Percentiles rank a stretch among this genome's conserved stretches.
Conservation (phyloP, 2,888 invertebrate genomes). For the Cecidostiba fungosa region DNA sequence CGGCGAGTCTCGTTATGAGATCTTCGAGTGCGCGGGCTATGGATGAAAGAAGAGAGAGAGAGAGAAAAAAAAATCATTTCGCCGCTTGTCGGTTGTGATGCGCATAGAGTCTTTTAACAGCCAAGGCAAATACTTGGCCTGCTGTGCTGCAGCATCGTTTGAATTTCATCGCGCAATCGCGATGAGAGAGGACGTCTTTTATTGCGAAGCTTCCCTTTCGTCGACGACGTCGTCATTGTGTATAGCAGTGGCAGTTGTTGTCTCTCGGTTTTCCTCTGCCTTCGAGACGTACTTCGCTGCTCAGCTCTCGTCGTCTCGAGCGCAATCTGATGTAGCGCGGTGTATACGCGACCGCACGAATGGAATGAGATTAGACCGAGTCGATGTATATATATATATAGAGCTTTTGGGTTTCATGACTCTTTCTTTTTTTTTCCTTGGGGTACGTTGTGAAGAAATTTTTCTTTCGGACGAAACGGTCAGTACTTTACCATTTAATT, state of each 20-base stretch:
- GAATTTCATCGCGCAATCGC: slow-evolving; percentile 36
- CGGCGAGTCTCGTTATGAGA: slow-evolving; percentile 6
- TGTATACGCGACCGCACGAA: neutral
- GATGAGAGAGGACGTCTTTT: slow-evolving; percentile 24
- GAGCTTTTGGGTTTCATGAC: neutral
- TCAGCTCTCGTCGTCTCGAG: neutral
- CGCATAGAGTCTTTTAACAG: slow-evolving; percentile 8
- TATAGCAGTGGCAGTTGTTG: neutral
- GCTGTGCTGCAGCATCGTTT: slow-evolving; percentile 24
- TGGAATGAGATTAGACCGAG: slow-evolving; percentile 27
- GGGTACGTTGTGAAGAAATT: too few species aligned
- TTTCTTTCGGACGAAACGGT: too few species aligned
- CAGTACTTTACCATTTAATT: too few species aligned
- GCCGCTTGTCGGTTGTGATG: neutral
- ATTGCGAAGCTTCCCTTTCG: slow-evolving; percentile 15
- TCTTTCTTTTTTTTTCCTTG: neutral
- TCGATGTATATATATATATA: slow-evolving; percentile 1
- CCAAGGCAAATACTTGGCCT: neutral
- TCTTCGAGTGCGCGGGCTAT: neutral
- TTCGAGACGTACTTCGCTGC: neutral
- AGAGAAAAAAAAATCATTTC: neutral
- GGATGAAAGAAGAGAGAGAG: neutral
- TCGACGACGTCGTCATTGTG: neutral
- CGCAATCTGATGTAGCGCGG: slow-evolving; percentile 21
- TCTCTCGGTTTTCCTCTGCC: neutral